phyloP scores from a whole-genome alignment of 2,888 invertebrate species.

The Leuctra nigra region DNA sequence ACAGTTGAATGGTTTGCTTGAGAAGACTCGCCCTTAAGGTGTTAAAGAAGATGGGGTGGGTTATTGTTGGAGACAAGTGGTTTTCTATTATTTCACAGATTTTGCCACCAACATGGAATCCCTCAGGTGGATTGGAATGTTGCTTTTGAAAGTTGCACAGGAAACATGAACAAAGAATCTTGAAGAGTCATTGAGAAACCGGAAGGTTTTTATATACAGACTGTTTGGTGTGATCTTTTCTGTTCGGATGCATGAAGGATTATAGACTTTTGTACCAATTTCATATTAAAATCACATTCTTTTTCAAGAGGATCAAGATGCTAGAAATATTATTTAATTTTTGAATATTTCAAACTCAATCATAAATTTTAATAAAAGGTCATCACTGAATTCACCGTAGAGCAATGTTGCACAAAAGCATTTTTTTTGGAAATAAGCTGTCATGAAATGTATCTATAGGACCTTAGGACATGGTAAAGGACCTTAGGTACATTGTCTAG shows the following conservation, averaged over 20 bases:
- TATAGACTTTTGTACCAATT: slow-evolving; percentile 1
- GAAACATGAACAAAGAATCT: not conserved
- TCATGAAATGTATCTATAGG: too few relatives aligned
- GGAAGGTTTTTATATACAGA: not conserved
- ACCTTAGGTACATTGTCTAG: too few relatives aligned
- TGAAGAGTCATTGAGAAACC: slow-evolving; percentile 9
- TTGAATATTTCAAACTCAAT: too few relatives aligned
- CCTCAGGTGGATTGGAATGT: not conserved
- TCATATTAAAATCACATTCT: too few relatives aligned
- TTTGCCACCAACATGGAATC: slow-evolving; percentile 16
- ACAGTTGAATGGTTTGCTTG: not conserved
- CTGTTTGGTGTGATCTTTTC: not conserved
- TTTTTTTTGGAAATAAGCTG: too few relatives aligned
- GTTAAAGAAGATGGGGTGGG: not conserved
- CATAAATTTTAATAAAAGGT: too few relatives aligned
- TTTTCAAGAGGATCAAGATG: too few relatives aligned
- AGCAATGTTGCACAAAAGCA: too few relatives aligned
- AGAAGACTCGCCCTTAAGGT: not conserved
- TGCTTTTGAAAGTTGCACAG: not conserved
- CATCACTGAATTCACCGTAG: too few relatives aligned
- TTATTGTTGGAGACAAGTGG: slow-evolving; percentile 13
- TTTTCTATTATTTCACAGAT: slow-evolving; percentile 13
- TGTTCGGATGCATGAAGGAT: not conserved
- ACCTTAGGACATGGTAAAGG: too few relatives aligned
- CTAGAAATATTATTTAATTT: too few relatives aligned